Percentiles rank a stretch among this genome's conserved stretches.
Conservation (phyloP, 2,888 invertebrate species). For the Ophion ventricosus region DNA sequence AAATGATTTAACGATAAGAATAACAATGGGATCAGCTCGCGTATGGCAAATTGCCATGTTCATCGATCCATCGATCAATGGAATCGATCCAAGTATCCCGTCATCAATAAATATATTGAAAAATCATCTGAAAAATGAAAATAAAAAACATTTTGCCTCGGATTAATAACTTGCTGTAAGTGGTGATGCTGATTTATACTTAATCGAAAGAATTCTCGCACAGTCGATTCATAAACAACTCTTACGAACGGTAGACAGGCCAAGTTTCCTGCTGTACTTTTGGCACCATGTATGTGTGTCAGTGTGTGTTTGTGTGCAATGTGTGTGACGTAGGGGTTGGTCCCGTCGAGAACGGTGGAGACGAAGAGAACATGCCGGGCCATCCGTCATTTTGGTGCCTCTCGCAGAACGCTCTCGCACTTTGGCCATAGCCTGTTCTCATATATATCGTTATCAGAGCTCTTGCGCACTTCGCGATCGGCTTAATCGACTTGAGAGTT, state of each 20-base stretch:
- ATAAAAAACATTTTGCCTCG: background rate
- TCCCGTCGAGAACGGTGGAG: slow-evolving; percentile 34
- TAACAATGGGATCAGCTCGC: too few relatives aligned
- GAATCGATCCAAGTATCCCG: background rate
- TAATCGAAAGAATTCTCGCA: slow-evolving; percentile 17
- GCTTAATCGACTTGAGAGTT: slow-evolving; percentile 63
- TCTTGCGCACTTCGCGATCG: slow-evolving; percentile 52
- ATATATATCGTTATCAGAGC: slow-evolving; percentile 54
- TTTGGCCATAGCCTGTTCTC: slow-evolving; percentile 44
- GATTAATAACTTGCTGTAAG: slow-evolving; percentile 19
- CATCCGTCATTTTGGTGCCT: slow-evolving; percentile 67
- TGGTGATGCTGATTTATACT: slow-evolving; percentile 45
- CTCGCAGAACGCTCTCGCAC: slow-evolving; percentile 44
- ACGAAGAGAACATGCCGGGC: slow-evolving; percentile 51
- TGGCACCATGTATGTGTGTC: background rate
- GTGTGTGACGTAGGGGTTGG: slow-evolving; percentile 21
- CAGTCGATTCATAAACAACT: slow-evolving; percentile 57
- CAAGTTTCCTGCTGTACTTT: slow-evolving; percentile 42
- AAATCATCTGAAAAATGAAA: background rate
- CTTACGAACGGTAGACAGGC: slow-evolving; percentile 31
- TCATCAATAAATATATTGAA: background rate
- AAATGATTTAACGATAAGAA: too few relatives aligned
- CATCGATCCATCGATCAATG: background rate
- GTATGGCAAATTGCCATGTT: background rate
- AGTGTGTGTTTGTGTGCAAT: background rate